Percentiles rank a stretch among this genome's conserved stretches.
phyloP scores from a whole-genome alignment of 2,797 vertebrate genomes.

The Coluber constrictor region DNA sequence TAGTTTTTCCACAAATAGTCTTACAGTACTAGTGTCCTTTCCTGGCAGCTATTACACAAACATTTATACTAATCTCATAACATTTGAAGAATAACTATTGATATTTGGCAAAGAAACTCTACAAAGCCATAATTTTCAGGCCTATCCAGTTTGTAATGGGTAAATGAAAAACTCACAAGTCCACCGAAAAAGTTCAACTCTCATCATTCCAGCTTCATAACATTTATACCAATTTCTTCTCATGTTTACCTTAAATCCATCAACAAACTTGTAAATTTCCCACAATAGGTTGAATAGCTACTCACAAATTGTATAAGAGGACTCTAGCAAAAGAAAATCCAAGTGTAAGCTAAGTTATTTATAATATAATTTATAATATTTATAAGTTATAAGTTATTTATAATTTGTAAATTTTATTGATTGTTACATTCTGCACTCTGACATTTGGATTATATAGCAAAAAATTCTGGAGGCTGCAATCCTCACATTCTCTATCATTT shows the following conservation, averaged over 20 bases:
- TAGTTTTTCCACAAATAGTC: background rate
- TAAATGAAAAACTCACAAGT: background rate
- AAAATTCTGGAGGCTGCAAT: background rate
- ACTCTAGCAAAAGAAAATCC: background rate
- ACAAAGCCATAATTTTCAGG: background rate
- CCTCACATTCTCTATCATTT: background rate
- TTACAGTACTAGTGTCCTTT: background rate
- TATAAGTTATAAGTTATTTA: background rate
- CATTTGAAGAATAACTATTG: constrained; percentile 6
- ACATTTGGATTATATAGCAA: background rate
- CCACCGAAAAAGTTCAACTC: background rate
- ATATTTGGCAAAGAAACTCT: background rate
- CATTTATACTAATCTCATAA: constrained; percentile 5
- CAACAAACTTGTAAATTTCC: background rate
- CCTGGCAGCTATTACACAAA: background rate
- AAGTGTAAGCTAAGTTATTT: background rate
- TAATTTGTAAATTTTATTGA: background rate
- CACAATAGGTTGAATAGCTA: background rate
- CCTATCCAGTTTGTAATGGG: background rate
- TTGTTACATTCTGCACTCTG: background rate
- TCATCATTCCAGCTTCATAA: background rate
- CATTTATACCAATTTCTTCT: background rate
- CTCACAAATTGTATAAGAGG: background rate
- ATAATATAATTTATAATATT: background rate
- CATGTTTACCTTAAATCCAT: background rate